Evolutionary conservation across 1,140 invertebrate species (phyloP).

Genomic region (Ostrea denselamellosa): DNA sequence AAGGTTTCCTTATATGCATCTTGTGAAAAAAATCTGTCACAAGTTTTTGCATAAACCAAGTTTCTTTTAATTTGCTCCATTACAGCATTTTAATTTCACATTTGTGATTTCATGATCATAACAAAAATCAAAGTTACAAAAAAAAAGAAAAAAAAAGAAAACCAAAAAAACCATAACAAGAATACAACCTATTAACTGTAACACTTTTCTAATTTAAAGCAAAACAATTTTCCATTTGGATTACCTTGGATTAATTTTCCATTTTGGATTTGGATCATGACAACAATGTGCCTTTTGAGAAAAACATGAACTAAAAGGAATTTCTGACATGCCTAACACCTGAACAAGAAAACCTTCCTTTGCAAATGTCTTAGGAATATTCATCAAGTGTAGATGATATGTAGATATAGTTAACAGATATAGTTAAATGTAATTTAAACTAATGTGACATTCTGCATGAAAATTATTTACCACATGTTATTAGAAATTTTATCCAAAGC

Average conservation of each 20-base stretch:
- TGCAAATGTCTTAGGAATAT: background rate
- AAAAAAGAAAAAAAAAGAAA: background rate
- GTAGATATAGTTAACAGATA: background rate
- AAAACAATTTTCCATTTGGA: background rate
- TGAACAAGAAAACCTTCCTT: background rate
- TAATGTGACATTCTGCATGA: background rate
- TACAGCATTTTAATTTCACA: background rate
- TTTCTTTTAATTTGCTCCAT: background rate
- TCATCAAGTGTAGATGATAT: background rate
- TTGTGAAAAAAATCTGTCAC: background rate
- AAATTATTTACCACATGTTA: background rate
- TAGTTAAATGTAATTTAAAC: too few species aligned
- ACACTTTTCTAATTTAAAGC: background rate
- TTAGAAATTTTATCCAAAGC: too few species aligned
- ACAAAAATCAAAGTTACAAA: background rate
- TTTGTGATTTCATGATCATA: background rate
- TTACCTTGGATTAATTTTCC: too few species aligned
- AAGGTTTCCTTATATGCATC: background rate
- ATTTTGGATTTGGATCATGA: too few species aligned
- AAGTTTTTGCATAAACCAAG: background rate
- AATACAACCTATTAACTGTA: slow-evolving; percentile 12
- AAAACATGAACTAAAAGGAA: background rate
- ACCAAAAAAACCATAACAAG: background rate
- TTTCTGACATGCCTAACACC: background rate
- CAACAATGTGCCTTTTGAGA: background rate